phyloP scores from a whole-genome alignment of 2,888 invertebrate genomes.

The Drosophila leonis region DNA sequence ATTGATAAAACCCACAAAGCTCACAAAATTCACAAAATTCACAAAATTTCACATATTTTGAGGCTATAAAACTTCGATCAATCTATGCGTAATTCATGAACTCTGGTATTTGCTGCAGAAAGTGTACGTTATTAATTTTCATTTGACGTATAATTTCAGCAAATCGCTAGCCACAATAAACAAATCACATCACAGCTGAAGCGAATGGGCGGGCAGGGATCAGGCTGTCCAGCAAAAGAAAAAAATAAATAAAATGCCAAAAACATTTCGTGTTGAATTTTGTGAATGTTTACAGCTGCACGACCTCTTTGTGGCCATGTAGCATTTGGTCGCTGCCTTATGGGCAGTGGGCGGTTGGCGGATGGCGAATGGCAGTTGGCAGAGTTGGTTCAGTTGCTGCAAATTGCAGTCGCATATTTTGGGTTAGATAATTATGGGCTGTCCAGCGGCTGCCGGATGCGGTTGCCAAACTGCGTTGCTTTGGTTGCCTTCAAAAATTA shows the following conservation, averaged over 20 bases:
- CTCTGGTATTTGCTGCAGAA: not conserved
- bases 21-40: not conserved
- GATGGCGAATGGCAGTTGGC: not conserved
- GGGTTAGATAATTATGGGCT: conserved; percentile 75
- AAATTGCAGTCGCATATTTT: conserved; percentile 61
- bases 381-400: conserved; percentile 8
- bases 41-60: not conserved
- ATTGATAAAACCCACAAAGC: not conserved
- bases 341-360: not conserved
- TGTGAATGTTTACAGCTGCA: conserved; percentile 35
- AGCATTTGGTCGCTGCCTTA: conserved; percentile 5
- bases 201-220: not conserved
- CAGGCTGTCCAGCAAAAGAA: not conserved
- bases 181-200: conserved; percentile 35
- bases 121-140: not conserved
- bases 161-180: conserved; percentile 32
- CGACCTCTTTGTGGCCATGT: conserved; percentile 37
- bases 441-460: conserved; percentile 49
- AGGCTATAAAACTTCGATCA: not conserved
- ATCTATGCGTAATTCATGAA: not conserved
- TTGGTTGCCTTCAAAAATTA: conserved; percentile 54
- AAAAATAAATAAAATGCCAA: not conserved
- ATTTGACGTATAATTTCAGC: conserved; percentile 25
- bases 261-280: conserved; percentile 26
- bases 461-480: conserved; percentile 68